Evolutionary conservation across 2,797 vertebrate genomes (phyloP).

Genomic region (Pantherophis vulpinus): DNA sequence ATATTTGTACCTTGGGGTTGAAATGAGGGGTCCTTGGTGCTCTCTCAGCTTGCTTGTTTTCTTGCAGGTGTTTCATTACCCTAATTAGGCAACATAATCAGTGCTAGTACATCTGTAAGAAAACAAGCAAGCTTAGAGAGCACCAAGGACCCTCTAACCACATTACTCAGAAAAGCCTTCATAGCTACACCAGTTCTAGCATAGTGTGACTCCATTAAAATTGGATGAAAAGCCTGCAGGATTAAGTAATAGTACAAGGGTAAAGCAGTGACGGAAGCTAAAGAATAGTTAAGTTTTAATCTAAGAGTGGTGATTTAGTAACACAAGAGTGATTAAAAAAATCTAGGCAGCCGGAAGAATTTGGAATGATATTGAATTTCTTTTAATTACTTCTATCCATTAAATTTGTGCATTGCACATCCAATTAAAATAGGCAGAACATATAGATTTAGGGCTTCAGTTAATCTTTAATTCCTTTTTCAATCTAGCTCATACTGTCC

Average conservation of each 20-base stretch:
- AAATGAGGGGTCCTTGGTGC: too few relatives aligned
- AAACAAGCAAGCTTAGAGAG: too few relatives aligned
- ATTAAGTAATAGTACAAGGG: not conserved
- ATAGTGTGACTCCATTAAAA: not conserved
- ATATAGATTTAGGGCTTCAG: not conserved
- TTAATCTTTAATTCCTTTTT: not conserved
- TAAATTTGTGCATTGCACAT: not conserved
- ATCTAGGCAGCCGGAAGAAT: not conserved
- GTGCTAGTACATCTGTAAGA: too few relatives aligned
- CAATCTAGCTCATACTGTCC: not conserved
- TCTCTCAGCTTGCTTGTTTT: too few relatives aligned
- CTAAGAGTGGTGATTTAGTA: not conserved
- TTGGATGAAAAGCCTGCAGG: not conserved
- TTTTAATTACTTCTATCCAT: not conserved
- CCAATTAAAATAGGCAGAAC: not conserved
- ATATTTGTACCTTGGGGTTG: too few relatives aligned
- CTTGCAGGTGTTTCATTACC: too few relatives aligned
- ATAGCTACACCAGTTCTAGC: too few relatives aligned
- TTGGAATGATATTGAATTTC: not conserved
- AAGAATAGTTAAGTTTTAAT: not conserved
- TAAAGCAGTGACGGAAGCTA: not conserved
- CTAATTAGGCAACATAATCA: too few relatives aligned
- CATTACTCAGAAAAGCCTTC: not conserved
- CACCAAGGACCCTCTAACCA: not conserved
- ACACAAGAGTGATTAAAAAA: not conserved